Evolutionary conservation across 2,113 vertebrate species (phyloP).

Genomic region (Pachyramphus minor): DNA sequence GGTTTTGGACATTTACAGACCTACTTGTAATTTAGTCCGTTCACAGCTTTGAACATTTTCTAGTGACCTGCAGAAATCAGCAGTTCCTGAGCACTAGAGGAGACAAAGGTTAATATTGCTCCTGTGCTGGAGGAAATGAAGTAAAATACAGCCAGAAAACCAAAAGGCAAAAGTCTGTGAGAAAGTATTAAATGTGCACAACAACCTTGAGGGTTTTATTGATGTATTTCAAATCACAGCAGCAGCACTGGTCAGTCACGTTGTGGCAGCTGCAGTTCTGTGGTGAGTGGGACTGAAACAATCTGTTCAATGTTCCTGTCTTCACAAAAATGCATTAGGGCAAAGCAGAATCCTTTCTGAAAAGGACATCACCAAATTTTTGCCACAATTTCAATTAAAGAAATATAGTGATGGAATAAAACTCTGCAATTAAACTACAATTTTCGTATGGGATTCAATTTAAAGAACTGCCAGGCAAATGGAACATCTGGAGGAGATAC

Average conservation of each 20-base stretch:
- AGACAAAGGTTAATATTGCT: neutral
- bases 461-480: neutral
- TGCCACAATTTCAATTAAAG: neutral
- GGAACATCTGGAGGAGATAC: neutral
- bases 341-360: neutral
- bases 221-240: neutral
- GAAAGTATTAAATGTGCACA: neutral
- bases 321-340: neutral
- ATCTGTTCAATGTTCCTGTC: neutral
- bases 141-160: neutral
- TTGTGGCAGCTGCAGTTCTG: neutral
- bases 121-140: neutral
- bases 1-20: neutral
- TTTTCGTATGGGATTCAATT: neutral
- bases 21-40: neutral
- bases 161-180: neutral
- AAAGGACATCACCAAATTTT: neutral
- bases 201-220: neutral
- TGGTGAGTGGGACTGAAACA: neutral
- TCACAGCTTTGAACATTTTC: rapidly evolving
- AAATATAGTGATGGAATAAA: neutral
- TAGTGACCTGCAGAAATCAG: neutral
- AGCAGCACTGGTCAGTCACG: neutral
- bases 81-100: neutral
- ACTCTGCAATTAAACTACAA: neutral